Conservation (phyloP, 2,888 invertebrate species). For the Epicampocera succincta region DNA sequence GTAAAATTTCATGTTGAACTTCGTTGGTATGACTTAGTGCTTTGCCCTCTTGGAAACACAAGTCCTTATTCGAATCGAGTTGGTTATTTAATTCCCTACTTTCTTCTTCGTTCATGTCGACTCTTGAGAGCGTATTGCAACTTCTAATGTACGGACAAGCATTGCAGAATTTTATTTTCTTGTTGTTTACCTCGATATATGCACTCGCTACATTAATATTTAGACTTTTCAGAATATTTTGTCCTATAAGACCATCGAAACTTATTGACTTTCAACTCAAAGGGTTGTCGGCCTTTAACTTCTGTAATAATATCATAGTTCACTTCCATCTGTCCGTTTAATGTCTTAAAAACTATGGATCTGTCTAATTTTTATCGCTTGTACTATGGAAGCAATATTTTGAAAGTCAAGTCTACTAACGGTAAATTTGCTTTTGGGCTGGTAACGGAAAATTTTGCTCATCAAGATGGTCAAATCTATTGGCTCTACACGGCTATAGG, state of each 20-base stretch:
- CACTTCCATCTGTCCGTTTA: conserved; percentile 58
- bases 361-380: too few relatives aligned
- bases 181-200: too few relatives aligned
- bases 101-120: not conserved
- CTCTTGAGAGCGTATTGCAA: too few relatives aligned
- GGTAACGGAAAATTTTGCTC: conserved; percentile 63
- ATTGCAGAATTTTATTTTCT: too few relatives aligned
- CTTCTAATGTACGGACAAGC: too few relatives aligned
- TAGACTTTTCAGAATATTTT: too few relatives aligned
- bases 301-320: conserved; percentile 66
- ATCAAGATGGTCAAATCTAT: conserved; percentile 60
- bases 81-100: not conserved
- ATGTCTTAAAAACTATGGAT: conserved; percentile 55
- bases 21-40: conserved; percentile 9
- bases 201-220: conserved; percentile 14
- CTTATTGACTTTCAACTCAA: conserved; percentile 68
- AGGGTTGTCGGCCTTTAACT: conserved; percentile 62
- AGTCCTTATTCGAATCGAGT: not conserved
- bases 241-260: conserved; percentile 42
- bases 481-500: not conserved
- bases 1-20: conserved; percentile 33
- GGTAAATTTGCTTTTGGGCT: conserved; percentile 67
- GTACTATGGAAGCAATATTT: conserved; percentile 61
- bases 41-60: conserved; percentile 17
- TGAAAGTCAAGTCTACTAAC: conserved; percentile 61